Evolutionary conservation across 2,797 vertebrate species (phyloP).

Genomic region (Cossypha caffra): DNA sequence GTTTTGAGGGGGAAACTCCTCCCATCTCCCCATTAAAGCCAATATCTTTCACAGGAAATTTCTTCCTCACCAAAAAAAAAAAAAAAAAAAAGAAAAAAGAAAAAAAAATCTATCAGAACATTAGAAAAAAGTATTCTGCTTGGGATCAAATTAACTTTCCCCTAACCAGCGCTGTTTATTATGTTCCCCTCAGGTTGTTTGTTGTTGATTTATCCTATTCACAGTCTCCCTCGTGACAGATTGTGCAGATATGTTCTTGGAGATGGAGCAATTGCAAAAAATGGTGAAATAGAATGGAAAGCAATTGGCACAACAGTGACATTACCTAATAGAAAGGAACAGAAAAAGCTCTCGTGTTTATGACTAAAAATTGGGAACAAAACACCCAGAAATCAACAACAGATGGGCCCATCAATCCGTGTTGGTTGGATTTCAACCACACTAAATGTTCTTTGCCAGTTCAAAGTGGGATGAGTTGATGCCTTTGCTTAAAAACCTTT

Average conservation of each 20-base stretch:
- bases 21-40: background rate
- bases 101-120: background rate
- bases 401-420: background rate
- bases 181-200: background rate
- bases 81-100: too few species aligned
- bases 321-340: background rate
- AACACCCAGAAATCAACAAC: constrained; percentile 33
- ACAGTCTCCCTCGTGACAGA: background rate
- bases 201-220: background rate
- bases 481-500: background rate
- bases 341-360: background rate
- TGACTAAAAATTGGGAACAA: constrained; percentile 18
- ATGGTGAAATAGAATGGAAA: background rate
- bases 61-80: background rate
- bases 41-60: background rate
- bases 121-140: background rate
- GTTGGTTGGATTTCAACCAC: background rate
- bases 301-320: background rate
- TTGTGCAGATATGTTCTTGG: background rate
- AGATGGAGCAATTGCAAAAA: background rate
- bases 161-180: background rate
- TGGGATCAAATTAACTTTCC: background rate
- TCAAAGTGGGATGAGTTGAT: background rate
- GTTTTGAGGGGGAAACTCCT: background rate
- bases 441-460: background rate